Conservation (phyloP, 2,113 vertebrate species). For the Lasiurus cinereus region DNA sequence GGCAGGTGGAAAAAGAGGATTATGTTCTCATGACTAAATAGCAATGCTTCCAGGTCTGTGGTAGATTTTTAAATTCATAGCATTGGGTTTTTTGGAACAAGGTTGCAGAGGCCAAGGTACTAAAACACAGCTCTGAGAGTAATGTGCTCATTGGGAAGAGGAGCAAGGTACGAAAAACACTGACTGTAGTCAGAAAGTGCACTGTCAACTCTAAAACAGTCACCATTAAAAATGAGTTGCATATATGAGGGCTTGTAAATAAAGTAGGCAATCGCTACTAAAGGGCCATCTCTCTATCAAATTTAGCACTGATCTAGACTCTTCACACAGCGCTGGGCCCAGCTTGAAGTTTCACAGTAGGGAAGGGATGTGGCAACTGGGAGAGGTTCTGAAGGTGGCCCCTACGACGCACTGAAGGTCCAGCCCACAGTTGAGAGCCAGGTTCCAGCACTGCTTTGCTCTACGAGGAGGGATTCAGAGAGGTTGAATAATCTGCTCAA, state of each 20-base stretch:
- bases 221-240: neutral
- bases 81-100: neutral
- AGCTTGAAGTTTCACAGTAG: neutral
- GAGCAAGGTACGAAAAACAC: neutral
- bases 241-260: neutral
- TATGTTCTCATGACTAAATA: neutral
- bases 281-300: neutral
- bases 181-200: neutral
- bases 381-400: neutral
- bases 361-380: too few relatives aligned
- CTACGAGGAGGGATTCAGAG: neutral
- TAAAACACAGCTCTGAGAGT: neutral
- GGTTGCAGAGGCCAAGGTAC: neutral
- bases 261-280: rapidly evolving
- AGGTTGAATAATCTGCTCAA: neutral
- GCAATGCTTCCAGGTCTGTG: neutral
- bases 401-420: neutral
- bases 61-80: neutral
- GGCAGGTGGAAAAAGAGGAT: neutral
- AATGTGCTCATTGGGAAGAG: neutral
- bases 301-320: neutral
- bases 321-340: neutral
- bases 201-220: neutral
- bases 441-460: too few relatives aligned
- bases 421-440: rapidly evolving